phyloP scores from a whole-genome alignment of 1,140 invertebrate species.

The Lamellibrachia luymesi region DNA sequence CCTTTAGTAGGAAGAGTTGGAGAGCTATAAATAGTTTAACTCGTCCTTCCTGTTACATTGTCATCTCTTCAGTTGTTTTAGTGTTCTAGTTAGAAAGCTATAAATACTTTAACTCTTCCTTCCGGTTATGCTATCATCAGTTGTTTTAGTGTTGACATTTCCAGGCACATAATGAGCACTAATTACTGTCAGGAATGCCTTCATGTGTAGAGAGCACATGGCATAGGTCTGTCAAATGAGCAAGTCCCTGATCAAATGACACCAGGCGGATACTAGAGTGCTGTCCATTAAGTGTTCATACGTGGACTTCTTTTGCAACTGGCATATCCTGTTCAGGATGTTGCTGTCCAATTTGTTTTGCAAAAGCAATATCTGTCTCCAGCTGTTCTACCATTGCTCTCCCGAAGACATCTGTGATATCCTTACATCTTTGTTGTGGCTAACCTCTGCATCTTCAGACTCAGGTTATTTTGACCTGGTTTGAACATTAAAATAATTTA shows the following conservation, averaged over 20 bases:
- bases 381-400: no score
- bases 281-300: not conserved
- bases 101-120: not conserved
- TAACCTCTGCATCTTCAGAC: no score
- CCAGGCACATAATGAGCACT: not conserved
- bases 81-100: not conserved
- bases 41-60: not conserved
- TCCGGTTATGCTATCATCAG: not conserved
- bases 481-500: no score
- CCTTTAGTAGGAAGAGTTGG: not conserved
- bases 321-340: no score
- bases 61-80: not conserved
- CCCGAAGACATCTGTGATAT: no score
- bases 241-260: not conserved
- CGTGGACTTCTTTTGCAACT: no score
- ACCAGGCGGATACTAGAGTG: not conserved
- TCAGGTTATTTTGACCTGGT: no score
- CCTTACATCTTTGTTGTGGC: no score
- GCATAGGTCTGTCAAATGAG: not conserved
- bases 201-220: not conserved
- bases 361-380: no score
- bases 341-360: no score
- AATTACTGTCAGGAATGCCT: not conserved
- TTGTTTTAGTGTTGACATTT: not conserved
- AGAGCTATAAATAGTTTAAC: not conserved